Percentiles rank a stretch among this genome's conserved stretches.
Evolutionary conservation across 2,113 vertebrate species (phyloP).

Genomic region (Poeciliopsis retropinna): DNA sequence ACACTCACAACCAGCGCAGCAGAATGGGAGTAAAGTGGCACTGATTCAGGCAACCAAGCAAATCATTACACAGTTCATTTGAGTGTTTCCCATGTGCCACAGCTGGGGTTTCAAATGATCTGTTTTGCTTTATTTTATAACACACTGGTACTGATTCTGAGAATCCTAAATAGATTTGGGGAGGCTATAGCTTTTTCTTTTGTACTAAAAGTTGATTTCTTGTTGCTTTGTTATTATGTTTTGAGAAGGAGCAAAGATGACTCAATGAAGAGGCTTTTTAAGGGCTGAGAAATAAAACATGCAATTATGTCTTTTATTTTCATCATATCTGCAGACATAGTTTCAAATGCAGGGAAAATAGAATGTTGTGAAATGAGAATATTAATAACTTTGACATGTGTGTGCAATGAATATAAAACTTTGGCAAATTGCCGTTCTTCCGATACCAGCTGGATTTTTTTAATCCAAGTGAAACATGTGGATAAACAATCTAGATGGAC

Average conservation of each 20-base stretch:
- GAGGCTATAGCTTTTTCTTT: constrained; percentile 10
- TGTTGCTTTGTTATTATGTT: constrained; percentile 39
- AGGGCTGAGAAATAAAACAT: not conserved
- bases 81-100: constrained; percentile 18
- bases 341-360: not conserved
- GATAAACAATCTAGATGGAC: no score
- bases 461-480: not conserved
- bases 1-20: constrained; percentile 29
- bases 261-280: not conserved
- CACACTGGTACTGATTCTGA: constrained; percentile 8
- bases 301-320: not conserved
- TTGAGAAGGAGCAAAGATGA: constrained; percentile 7
- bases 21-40: constrained; percentile 25
- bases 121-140: constrained; percentile 31
- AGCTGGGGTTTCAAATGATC: constrained; percentile 35
- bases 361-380: no score
- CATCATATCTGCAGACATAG: not conserved
- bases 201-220: constrained; percentile 27
- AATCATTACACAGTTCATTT: constrained; percentile 30
- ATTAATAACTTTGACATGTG: no score
- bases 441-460: not conserved
- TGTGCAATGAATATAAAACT: not conserved
- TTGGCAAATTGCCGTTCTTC: not conserved
- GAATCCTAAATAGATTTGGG: constrained; percentile 18
- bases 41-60: constrained; percentile 28